Conservation (phyloP, 2,797 vertebrate genomes). For the Phylloscopus collybita region DNA sequence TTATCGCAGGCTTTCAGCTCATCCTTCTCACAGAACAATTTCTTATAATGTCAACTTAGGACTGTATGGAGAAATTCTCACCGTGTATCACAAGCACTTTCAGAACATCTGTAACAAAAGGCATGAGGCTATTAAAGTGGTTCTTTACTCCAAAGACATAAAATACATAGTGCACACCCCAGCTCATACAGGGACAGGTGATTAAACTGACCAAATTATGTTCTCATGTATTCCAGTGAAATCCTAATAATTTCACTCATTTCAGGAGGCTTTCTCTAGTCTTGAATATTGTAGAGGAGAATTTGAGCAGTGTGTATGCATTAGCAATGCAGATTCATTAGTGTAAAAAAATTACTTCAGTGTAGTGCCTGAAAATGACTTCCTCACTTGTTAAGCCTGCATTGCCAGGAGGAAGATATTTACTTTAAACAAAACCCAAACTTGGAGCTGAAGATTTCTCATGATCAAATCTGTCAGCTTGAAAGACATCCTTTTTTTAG, state of each 20-base stretch:
- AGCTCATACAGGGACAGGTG: neutral
- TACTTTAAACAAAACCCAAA: slow-evolving; percentile 48
- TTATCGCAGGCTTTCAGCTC: neutral
- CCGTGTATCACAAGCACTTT: neutral
- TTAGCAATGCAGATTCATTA: neutral
- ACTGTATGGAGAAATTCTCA: neutral
- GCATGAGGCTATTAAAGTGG: neutral
- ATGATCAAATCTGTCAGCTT: slow-evolving; percentile 32
- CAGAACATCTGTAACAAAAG: neutral
- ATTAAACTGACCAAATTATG: neutral
- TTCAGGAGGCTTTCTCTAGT: neutral
- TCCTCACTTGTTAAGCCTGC: slow-evolving; percentile 29
- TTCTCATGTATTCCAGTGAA: neutral
- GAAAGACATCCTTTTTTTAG: slow-evolving; percentile 32
- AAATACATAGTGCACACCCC: neutral
- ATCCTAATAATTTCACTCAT: neutral
- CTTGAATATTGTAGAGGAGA: neutral
- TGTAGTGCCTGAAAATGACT: neutral
- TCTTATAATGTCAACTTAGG: neutral
- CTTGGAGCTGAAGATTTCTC: neutral
- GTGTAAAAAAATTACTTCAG: neutral
- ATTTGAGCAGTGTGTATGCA: neutral
- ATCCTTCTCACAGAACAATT: neutral
- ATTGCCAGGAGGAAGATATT: slow-evolving; percentile 28
- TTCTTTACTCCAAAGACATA: neutral